These are phyloP conservation scores for Idris sp. DNA, from an alignment of 1,140 invertebrate genomes.

Conservation along the genomic window DNA sequence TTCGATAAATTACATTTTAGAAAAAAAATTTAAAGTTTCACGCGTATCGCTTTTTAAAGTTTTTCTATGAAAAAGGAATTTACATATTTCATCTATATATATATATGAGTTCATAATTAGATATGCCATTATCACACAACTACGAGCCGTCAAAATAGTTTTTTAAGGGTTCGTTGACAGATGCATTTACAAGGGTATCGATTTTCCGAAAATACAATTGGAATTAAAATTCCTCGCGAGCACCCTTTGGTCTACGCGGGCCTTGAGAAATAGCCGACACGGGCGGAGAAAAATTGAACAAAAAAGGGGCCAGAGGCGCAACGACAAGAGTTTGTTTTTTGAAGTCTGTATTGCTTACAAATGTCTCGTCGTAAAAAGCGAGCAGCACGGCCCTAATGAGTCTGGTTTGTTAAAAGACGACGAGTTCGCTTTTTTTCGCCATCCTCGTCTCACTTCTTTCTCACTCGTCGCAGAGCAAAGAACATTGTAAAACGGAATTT, in stretches of 20 bases:
- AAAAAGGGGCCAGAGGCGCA: conserved; percentile 51
- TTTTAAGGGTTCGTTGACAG: conserved; percentile 21
- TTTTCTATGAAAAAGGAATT: too few species aligned
- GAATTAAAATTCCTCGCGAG: conserved; percentile 45
- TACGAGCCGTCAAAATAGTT: not conserved
- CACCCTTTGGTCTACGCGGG: conserved; percentile 63
- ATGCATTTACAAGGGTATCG: conserved; percentile 32
- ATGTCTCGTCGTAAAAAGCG: conserved; percentile 77
- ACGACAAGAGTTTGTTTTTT: conserved; percentile 77
- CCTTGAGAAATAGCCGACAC: conserved; percentile 27
- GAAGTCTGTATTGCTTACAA: conserved; percentile 79
- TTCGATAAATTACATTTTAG: too few species aligned
- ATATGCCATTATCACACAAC: conserved; percentile 1
- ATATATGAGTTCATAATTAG: conserved; percentile 35
- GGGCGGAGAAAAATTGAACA: conserved; percentile 66
- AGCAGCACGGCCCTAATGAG: conserved; percentile 76
- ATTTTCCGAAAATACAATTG: conserved; percentile 45
- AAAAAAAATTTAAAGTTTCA: too few species aligned
- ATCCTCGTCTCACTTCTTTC: conserved; percentile 38
- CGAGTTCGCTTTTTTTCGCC: conserved; percentile 65
- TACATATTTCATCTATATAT: too few species aligned
- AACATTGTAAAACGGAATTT: conserved; percentile 66
- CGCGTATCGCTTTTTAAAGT: too few species aligned
- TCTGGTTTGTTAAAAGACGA: conserved; percentile 78
- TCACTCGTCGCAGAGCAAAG: conserved; percentile 48